Evolutionary conservation across 1,140 invertebrate genomes (phyloP), one percentile per base, ranked within the genome.

Genomic region (Platyscapa corneri): DNA sequence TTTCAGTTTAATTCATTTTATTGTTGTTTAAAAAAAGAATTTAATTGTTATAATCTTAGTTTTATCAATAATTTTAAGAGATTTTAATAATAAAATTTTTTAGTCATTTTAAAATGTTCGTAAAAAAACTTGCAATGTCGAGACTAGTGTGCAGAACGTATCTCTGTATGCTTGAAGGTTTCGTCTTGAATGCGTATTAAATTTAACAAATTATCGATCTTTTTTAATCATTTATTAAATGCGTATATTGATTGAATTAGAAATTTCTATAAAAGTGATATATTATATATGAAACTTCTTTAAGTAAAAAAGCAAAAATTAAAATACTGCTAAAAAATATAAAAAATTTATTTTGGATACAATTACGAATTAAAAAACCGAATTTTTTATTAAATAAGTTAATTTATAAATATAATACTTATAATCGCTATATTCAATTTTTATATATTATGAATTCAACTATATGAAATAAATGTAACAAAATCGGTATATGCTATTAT

Each of bases 71-170:
- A 37, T 60, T 60, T 74, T 23, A 72, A 23, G 10, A 46, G 32
- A 82, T n/a, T 72, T 82, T 42, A 60, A 32, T 37, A 83, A 42
- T 20, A 64, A 16, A 49, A 76, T 53, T 67, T 65, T 80, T 79
- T 78, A n/a, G 60, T 0, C 6, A 74, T 46, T 64, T 30, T 83
- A 75, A 27, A 67, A 6, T n/a, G 23, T 39, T 65, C 27, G 42
- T 76, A 65, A 72, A 77, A 70, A 70, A 79, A 72, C 49, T 84
- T 56, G 65, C 65, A 56, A 84, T 84, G 83, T 84, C 32, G 83
- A 79, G 83, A 84, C 83, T 78, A 70, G n/a, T 80, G 18, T 7
- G 20, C 60, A 78, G 12, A 34, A 18, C 12, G 18, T 39, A 46
- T 67, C 1, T 80, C 42, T 30, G 16, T 34, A 80, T 53, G 23